Percentiles rank a stretch among this genome's conserved stretches.
phyloP scores from a whole-genome alignment of 1,140 invertebrate species.

The Orius laevigatus region DNA sequence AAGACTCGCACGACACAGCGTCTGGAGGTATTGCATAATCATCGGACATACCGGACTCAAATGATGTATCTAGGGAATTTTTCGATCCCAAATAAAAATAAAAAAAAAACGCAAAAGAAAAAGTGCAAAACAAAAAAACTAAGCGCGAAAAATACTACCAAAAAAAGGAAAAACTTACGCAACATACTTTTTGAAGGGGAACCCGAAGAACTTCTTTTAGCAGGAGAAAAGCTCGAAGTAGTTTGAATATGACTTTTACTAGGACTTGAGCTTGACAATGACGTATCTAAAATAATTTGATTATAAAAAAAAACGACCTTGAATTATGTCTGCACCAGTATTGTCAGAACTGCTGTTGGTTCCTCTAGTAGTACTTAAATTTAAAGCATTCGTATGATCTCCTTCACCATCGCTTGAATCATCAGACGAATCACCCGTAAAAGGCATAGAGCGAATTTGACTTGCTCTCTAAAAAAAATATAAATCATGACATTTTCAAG shows the following conservation, averaged over 20 bases:
- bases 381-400: slow-evolving; percentile 21
- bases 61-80: slow-evolving; percentile 49
- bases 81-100: background rate
- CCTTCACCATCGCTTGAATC: slow-evolving; percentile 83
- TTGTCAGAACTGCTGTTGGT: slow-evolving; percentile 31
- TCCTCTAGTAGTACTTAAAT: slow-evolving; percentile 25
- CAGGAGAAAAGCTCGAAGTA: slow-evolving; percentile 63
- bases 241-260: slow-evolving; percentile 65
- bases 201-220: slow-evolving; percentile 67
- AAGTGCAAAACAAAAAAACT: slow-evolving; percentile 4
- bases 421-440: slow-evolving; percentile 86
- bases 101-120: background rate
- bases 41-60: slow-evolving; percentile 84
- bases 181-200: slow-evolving; percentile 63
- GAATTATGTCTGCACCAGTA: slow-evolving; percentile 16
- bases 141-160: slow-evolving; percentile 2
- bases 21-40: slow-evolving; percentile 93
- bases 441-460: slow-evolving; percentile 88
- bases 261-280: slow-evolving; percentile 42
- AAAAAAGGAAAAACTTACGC: slow-evolving; percentile 11
- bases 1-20: slow-evolving; percentile 56
- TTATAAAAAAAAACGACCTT: background rate
- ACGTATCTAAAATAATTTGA: slow-evolving; percentile 27
- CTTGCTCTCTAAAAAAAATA: slow-evolving; percentile 55
- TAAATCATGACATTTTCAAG: background rate